A percentile compares a stretch with the other conserved stretches of the same genome.
Evolutionary conservation across 2,113 vertebrate species (phyloP).

Genomic region (Ivindomyrus marchei): DNA sequence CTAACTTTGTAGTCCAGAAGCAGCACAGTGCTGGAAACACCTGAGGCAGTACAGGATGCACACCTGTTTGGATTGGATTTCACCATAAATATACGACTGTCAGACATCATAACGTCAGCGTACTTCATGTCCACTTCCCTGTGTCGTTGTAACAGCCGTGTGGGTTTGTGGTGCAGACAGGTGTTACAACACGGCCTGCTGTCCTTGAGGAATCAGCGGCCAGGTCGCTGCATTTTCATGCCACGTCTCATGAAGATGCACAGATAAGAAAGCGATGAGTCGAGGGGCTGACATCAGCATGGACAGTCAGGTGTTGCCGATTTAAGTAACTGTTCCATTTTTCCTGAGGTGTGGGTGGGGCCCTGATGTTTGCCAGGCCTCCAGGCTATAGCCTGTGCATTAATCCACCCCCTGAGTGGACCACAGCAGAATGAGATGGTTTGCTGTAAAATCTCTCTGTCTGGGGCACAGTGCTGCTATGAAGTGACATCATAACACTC

Average conservation of each 20-base stretch:
- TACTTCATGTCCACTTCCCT: neutral
- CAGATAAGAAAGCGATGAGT: neutral
- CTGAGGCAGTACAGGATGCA: neutral
- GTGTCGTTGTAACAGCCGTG: neutral
- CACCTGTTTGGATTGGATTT: neutral
- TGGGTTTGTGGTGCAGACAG: neutral
- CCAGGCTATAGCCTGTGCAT: neutral
- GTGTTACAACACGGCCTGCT: neutral
- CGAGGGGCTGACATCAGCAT: neutral
- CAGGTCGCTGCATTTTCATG: neutral
- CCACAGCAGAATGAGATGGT: neutral
- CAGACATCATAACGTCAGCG: neutral
- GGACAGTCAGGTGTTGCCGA: neutral
- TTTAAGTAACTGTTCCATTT: neutral
- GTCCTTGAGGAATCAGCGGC: neutral
- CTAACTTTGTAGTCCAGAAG: neutral
- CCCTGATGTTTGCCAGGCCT: neutral
- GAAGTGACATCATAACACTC: neutral
- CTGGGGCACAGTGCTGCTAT: neutral
- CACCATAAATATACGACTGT: neutral
- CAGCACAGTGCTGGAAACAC: neutral
- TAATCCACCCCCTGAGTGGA: neutral
- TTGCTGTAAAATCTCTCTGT: neutral
- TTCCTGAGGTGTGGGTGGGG: neutral
- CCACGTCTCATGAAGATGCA: neutral